Percentiles rank a stretch among this genome's conserved stretches.
Conservation (phyloP, 2,113 vertebrate genomes). For the Thermophis baileyi region DNA sequence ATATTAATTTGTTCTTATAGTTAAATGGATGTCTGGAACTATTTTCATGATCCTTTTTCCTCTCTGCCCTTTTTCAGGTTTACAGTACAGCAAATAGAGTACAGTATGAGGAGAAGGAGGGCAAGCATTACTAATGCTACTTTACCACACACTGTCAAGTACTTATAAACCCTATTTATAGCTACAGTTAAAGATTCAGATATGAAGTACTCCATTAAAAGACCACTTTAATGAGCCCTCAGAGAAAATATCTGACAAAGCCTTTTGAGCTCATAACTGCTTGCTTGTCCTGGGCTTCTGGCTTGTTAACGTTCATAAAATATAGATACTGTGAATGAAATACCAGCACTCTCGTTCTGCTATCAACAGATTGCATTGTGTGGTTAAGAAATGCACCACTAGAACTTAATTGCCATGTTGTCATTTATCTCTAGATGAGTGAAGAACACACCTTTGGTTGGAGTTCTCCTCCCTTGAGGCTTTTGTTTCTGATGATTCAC, state of each 20-base stretch:
- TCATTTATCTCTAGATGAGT: not conserved
- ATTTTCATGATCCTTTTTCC: conserved; percentile 13
- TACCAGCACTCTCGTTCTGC: conserved; percentile 22
- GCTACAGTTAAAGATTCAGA: conserved; percentile 66
- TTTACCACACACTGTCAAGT: conserved; percentile 65
- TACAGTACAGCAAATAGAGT: conserved; percentile 28
- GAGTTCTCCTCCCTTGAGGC: not conserved
- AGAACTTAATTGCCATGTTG: fast-evolving
- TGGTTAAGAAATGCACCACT: fast-evolving
- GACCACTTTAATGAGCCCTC: conserved; percentile 69
- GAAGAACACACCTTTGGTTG: fast-evolving
- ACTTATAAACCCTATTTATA: conserved; percentile 69
- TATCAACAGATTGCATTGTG: fast-evolving
- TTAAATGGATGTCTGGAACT: conserved; percentile 21
- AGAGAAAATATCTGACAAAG: conserved; percentile 67
- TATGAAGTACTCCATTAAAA: conserved; percentile 67
- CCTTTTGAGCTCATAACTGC: conserved; percentile 66
- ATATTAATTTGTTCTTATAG: conserved; percentile 13
- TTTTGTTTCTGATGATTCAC: not conserved
- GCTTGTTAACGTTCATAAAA: conserved; percentile 70
- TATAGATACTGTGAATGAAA: conserved; percentile 61
- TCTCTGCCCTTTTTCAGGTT: not conserved
- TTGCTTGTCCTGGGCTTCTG: conserved; percentile 58
- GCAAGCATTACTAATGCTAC: conserved; percentile 51
- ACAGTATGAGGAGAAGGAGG: conserved; percentile 50